phyloP scores from a whole-genome alignment of 1,140 invertebrate species.

The Caenorhabditis latens region DNA sequence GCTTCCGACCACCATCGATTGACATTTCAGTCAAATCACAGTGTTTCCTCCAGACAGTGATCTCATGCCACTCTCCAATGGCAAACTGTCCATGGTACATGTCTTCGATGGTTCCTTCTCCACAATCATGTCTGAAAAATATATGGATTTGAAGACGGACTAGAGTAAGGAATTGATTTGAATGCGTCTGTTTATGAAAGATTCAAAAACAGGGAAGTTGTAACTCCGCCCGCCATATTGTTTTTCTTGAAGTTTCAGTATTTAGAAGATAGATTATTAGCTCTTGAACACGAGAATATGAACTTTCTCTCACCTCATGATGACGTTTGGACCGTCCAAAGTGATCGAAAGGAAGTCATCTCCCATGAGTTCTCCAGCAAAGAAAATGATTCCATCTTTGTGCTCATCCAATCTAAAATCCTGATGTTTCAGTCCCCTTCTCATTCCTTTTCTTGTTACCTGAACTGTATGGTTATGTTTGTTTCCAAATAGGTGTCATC shows the following conservation, averaged over 20 bases:
- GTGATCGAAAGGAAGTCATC: conserved; percentile 56
- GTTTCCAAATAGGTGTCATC: conserved; percentile 55
- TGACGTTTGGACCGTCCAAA: conserved; percentile 57
- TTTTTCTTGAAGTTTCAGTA: too few relatives aligned
- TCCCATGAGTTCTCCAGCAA: conserved; percentile 54
- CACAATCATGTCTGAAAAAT: conserved; percentile 54
- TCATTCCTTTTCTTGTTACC: not conserved
- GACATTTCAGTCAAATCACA: conserved; percentile 40
- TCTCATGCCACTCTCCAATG: conserved; percentile 55
- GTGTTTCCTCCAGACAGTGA: conserved; percentile 35
- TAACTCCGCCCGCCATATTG: too few relatives aligned
- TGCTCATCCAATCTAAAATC: conserved; percentile 52
- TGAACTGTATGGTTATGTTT: conserved; percentile 58
- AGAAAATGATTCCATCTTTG: conserved; percentile 57
- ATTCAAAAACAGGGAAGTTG: too few relatives aligned
- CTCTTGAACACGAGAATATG: not conserved
- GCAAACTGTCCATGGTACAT: conserved; percentile 55
- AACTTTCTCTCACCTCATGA: not conserved
- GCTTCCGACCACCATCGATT: not conserved
- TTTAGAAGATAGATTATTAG: not conserved
- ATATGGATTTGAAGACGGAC: not conserved
- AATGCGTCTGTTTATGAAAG: too few relatives aligned
- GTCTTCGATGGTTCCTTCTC: conserved; percentile 58
- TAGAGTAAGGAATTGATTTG: too few relatives aligned
- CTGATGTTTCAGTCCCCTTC: not conserved